phyloP scores from a whole-genome alignment of 1,140 invertebrate genomes.

The Nephila pilipes region DNA sequence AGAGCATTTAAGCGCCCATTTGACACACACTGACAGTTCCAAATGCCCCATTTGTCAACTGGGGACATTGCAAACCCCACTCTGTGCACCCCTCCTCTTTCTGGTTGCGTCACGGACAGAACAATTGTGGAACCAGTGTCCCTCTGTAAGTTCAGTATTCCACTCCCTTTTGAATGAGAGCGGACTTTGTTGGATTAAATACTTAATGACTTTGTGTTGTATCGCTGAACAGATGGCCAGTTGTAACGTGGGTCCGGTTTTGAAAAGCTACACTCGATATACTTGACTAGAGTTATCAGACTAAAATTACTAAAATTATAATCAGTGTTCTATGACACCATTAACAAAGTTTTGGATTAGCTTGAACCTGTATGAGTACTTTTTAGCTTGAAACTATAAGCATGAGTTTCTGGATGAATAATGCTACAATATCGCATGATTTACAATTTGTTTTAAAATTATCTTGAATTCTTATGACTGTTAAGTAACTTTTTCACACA shows the following conservation, averaged over 20 bases:
- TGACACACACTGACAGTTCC: slow-evolving; percentile 61
- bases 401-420: no score
- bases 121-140: slow-evolving; percentile 14
- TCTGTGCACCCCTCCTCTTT: not conserved
- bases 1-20: slow-evolving; percentile 36
- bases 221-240: not conserved
- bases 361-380: no score
- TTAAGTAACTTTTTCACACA: no score
- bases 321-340: no score
- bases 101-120: slow-evolving; percentile 48
- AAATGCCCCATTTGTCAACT: slow-evolving; percentile 63
- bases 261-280: not conserved
- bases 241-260: not conserved
- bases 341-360: no score
- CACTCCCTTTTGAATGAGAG: not conserved
- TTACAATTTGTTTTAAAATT: no score
- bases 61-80: not conserved
- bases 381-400: no score
- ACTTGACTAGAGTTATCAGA: not conserved
- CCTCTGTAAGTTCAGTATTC: slow-evolving; percentile 24
- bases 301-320: not conserved
- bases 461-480: no score
- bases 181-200: slow-evolving; percentile 17
- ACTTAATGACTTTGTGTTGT: slow-evolving; percentile 39
- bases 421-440: no score